Base-by-base conservation (phyloP, 2,113 vertebrate genomes). In the Euleptes europaea region DNA sequence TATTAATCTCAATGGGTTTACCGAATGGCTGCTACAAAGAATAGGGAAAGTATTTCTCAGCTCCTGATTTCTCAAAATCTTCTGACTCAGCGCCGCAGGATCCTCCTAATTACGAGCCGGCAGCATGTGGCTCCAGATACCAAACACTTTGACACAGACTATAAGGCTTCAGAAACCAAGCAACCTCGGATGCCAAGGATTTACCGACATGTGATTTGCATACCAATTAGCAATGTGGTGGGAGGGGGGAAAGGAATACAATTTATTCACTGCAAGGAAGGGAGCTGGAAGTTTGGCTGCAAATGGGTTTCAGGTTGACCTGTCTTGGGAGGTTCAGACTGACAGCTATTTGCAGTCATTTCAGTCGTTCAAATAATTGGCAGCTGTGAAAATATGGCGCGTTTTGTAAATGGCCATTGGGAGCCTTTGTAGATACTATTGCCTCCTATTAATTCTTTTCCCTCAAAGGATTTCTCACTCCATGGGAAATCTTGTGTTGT, bases 251-350 rank as follows among this genome's bases (percentile, higher is more conserved):
- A 71, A 19, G 79, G 76, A 54, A 49, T 72, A 69, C 79, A 79
- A 85, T 63, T 38, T 79, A 40, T 85, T 79, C 40, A 28, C n/a
- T 21, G 66, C 67, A 72, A 63, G 40, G 38, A 79, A 85, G 23
- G n/a, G 67, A 85, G 76, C 67, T 85, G 76, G 76, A 85, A 40
- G 23, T 54, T 79, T 85, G 76, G 84, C 76, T 85, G 76, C 8
- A n/a, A 49, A 44, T 40, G 72, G 67, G 51, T 35, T n/a, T 72
- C 44, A 79, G 33, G 67, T 49, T 73, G 84, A 54, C 67, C 40
- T 47, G 63, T 44, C n/a, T 65, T 81, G 71, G 84, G 44, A 38
- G 47, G 73, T 44, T 85, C 84, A 73, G 54, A 79, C 84, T 51
- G 84, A 69, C 76, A 79, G 84, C 79, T 79, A 79, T 65, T 71